Conservation (phyloP, 2,888 invertebrate species). For the Noctua janthe region DNA sequence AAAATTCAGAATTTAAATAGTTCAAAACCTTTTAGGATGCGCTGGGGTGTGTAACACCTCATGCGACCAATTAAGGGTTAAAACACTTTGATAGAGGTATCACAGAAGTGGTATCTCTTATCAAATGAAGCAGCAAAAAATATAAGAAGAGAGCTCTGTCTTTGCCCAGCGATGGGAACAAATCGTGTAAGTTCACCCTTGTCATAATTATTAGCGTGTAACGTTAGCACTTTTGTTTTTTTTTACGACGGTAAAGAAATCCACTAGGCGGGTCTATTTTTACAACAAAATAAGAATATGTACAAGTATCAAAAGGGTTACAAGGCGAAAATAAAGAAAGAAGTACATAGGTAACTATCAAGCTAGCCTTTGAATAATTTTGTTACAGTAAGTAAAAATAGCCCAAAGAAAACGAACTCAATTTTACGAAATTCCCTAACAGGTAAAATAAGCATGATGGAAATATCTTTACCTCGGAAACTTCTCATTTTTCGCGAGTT, state of each 20-base stretch:
- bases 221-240: no score
- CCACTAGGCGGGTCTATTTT: no score
- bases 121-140: background rate
- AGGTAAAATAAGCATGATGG: slow-evolving; percentile 17
- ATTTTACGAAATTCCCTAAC: slow-evolving; percentile 26
- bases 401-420: background rate
- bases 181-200: background rate
- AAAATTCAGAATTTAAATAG: no score
- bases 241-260: no score
- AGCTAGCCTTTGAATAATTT: background rate
- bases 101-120: background rate
- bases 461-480: slow-evolving; percentile 37
- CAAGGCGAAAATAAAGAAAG: background rate
- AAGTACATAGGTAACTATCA: background rate
- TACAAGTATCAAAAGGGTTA: no score
- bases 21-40: no score
- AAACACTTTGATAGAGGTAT: no score
- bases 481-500: slow-evolving; percentile 38
- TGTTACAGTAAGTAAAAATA: background rate
- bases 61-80: no score
- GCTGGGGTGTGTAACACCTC: no score
- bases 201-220: background rate
- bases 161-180: background rate
- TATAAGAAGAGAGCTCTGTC: background rate
- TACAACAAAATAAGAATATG: no score